Conservation (phyloP, 2,888 invertebrate species). For the Mesorhabditis belari region DNA sequence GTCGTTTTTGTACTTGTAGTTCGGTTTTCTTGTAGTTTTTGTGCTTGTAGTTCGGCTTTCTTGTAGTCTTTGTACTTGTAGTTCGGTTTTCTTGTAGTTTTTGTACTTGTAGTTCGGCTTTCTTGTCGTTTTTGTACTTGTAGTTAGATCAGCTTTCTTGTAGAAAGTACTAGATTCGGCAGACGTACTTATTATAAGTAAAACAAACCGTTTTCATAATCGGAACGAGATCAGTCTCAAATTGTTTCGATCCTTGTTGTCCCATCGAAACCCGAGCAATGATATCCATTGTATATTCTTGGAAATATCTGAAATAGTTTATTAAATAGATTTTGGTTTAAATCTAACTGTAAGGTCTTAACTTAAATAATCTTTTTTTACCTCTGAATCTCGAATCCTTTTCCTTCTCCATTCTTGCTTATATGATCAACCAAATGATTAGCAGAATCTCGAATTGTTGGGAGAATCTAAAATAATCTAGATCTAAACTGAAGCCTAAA, state of each 20-base stretch:
- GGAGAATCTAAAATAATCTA: conserved; percentile 54
- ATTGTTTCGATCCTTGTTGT: background rate
- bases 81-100: too few species aligned
- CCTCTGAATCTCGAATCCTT: background rate
- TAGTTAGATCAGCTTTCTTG: too few species aligned
- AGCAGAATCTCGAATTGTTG: conserved; percentile 54
- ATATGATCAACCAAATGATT: conserved; percentile 46
- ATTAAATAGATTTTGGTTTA: background rate
- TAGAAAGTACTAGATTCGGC: too few species aligned
- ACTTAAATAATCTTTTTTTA: background rate
- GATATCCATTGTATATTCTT: conserved; percentile 57
- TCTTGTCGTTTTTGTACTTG: background rate
- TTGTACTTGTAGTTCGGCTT: too few species aligned
- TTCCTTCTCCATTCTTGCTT: background rate
- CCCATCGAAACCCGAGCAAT: conserved; percentile 55
- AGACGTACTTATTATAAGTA: too few species aligned
- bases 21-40: too few species aligned
- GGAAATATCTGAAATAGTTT: conserved; percentile 47
- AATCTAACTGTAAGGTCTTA: background rate
- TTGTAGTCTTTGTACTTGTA: too few species aligned
- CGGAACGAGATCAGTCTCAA: too few species aligned
- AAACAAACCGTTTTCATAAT: too few species aligned
- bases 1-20: too few species aligned
- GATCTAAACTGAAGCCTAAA: too few species aligned
- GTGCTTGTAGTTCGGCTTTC: too few species aligned